Evolutionary conservation across 2,888 invertebrate genomes (phyloP).

Genomic region (Horisme vitalbata): DNA sequence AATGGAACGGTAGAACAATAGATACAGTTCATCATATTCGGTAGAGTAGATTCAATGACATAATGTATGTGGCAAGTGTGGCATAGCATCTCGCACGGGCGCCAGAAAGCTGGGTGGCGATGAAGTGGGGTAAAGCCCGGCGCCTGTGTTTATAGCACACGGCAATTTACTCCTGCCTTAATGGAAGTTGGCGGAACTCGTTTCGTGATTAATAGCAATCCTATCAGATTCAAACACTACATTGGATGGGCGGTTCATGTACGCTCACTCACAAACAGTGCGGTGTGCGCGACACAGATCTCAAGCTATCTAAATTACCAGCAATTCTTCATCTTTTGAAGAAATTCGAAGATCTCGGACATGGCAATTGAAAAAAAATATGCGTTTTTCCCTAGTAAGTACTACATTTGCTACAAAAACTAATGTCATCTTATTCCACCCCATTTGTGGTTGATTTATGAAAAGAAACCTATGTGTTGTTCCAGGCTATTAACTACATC

Average conservation of each 20-base stretch:
- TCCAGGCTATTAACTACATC: no score
- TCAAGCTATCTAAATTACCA: neutral
- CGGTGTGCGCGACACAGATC: neutral
- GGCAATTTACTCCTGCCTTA: slow-evolving; percentile 45
- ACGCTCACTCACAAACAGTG: slow-evolving; percentile 28
- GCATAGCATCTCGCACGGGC: slow-evolving; percentile 22
- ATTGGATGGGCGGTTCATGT: slow-evolving; percentile 53
- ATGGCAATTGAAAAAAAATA: no score
- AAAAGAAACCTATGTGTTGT: no score
- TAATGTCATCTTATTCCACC: no score
- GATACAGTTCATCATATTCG: slow-evolving; percentile 42
- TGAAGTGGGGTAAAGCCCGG: slow-evolving; percentile 25
- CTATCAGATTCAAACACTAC: slow-evolving; percentile 67
- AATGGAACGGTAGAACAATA: slow-evolving; percentile 29
- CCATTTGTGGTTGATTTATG: no score
- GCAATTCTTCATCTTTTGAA: no score
- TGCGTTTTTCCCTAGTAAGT: no score
- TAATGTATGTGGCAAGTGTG: slow-evolving; percentile 35
- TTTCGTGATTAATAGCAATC: slow-evolving; percentile 67
- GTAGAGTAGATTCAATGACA: slow-evolving; percentile 32
- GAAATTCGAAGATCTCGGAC: no score
- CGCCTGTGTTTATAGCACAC: slow-evolving; percentile 32
- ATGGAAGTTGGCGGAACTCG: slow-evolving; percentile 54
- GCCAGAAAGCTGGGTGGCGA: slow-evolving; percentile 24
- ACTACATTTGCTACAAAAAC: no score